Percentiles rank a stretch among this genome's conserved stretches.
Evolutionary conservation across 2,113 vertebrate genomes (phyloP).

Genomic region (Trochalopteron elliotii): DNA sequence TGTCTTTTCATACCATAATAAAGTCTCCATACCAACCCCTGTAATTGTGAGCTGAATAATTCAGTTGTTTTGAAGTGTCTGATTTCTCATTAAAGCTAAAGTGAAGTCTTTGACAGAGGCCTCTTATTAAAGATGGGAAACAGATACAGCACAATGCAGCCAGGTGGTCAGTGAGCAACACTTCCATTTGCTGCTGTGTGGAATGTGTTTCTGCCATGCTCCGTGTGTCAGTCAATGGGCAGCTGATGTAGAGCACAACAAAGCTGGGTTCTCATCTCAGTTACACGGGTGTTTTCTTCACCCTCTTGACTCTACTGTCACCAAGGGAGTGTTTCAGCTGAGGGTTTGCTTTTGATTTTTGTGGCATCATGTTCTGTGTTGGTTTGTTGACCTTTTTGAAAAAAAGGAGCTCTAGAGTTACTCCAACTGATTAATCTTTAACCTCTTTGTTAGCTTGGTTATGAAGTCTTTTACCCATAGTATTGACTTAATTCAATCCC

Average conservation of each 20-base stretch:
- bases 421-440: background rate
- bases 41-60: constrained; percentile 36
- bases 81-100: constrained; percentile 39
- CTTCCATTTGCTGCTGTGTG: background rate
- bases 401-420: background rate
- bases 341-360: background rate
- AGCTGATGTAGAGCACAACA: background rate
- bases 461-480: background rate
- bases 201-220: background rate
- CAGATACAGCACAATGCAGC: background rate
- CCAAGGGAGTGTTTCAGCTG: background rate
- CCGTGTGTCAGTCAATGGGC: background rate
- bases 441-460: background rate
- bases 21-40: background rate
- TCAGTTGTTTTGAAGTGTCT: constrained; percentile 16
- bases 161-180: background rate
- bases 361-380: background rate
- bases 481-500: background rate
- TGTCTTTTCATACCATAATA: background rate
- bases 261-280: background rate
- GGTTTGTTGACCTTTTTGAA: background rate
- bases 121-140: background rate
- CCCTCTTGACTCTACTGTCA: background rate
- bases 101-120: background rate
- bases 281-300: background rate